Conservation (phyloP, 2,888 invertebrate genomes). For the Liopterus haemorrhoidalis region DNA sequence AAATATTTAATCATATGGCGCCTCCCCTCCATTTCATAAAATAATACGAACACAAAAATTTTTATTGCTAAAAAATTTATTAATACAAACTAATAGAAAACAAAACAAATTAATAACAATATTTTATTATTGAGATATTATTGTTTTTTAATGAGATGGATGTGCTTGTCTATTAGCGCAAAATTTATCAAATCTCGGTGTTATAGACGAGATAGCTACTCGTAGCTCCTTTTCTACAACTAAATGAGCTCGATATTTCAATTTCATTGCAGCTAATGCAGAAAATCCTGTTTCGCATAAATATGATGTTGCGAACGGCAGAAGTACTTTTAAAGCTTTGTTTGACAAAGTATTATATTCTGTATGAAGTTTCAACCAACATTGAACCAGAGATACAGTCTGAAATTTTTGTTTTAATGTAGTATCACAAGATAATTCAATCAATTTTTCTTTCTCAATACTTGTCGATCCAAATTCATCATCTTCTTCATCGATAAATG, state of each 20-base stretch:
- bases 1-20: too few species aligned
- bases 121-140: too few species aligned
- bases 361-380: slow-evolving; percentile 7
- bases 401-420: slow-evolving; percentile 8
- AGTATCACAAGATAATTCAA: slow-evolving; percentile 28
- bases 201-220: slow-evolving; percentile 24
- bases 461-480: slow-evolving; percentile 9
- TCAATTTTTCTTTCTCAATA: slow-evolving; percentile 8
- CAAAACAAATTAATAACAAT: slow-evolving; percentile 13
- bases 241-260: slow-evolving; percentile 27
- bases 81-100: slow-evolving; percentile 14
- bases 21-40: neutral
- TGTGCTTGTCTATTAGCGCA: slow-evolving; percentile 19
- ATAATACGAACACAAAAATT: slow-evolving; percentile 7
- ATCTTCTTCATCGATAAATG: slow-evolving; percentile 9
- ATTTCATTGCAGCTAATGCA: slow-evolving; percentile 31
- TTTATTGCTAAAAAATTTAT: slow-evolving; percentile 15
- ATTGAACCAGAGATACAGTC: slow-evolving; percentile 15
- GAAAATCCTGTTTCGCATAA: slow-evolving; percentile 23
- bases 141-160: slow-evolving; percentile 24
- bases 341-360: slow-evolving; percentile 15
- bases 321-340: slow-evolving; percentile 20
- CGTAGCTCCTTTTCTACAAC: slow-evolving; percentile 25
- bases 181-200: slow-evolving; percentile 25
- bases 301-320: slow-evolving; percentile 20